phyloP scores from a whole-genome alignment of 2,888 invertebrate genomes.

The Horisme vitalbata region DNA sequence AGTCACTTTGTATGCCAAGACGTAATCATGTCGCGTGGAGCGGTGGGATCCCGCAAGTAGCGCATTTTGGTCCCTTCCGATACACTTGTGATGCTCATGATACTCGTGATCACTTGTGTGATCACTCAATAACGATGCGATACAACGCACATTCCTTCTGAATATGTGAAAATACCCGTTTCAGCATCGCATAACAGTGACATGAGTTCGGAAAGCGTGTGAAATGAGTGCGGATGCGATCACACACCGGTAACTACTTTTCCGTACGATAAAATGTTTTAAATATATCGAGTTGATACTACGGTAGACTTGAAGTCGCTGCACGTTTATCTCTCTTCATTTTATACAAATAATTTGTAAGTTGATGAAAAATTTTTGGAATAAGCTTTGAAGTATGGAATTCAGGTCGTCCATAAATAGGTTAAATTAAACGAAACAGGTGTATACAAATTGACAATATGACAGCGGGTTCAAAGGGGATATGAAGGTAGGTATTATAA shows the following conservation, averaged over 20 bases:
- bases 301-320: slow-evolving; percentile 20
- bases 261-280: slow-evolving; percentile 68
- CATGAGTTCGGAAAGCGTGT: slow-evolving; percentile 52
- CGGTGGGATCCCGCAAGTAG: slow-evolving; percentile 30
- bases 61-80: slow-evolving; percentile 45
- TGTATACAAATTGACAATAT: slow-evolving; percentile 27
- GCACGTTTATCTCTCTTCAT: slow-evolving; percentile 1
- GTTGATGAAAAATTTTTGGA: not conserved
- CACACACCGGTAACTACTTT: slow-evolving; percentile 78
- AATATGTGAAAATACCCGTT: slow-evolving; percentile 36
- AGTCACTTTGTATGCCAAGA: slow-evolving; percentile 42
- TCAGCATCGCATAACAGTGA: slow-evolving; percentile 40
- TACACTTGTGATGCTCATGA: slow-evolving; percentile 49
- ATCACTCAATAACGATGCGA: slow-evolving; percentile 58
- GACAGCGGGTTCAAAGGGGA: slow-evolving; percentile 42
- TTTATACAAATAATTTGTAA: not conserved
- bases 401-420: not conserved
- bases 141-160: slow-evolving; percentile 50
- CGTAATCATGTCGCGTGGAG: slow-evolving; percentile 32
- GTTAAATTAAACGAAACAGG: slow-evolving; percentile 16
- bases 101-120: slow-evolving; percentile 52
- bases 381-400: too few species aligned
- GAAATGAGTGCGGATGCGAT: slow-evolving; percentile 71
- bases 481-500: slow-evolving; percentile 32
- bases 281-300: slow-evolving; percentile 51